A percentile compares a stretch with the other conserved stretches of the same genome.
phyloP scores from a whole-genome alignment of 2,113 vertebrate species.

The Spermophilus dauricus region DNA sequence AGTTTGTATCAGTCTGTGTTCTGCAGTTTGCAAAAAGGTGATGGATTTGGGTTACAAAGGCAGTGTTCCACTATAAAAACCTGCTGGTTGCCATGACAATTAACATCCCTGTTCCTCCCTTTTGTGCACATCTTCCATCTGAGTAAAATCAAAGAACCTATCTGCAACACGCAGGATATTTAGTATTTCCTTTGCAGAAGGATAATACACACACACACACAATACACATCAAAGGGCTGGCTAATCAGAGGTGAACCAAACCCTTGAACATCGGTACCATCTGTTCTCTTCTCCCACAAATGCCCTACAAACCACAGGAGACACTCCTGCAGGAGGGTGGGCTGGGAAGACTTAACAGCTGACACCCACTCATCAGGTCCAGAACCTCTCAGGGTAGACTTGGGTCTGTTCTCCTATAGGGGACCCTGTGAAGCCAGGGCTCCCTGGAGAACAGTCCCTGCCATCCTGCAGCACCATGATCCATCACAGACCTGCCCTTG shows the following conservation, averaged over 20 bases:
- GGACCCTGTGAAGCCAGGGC: neutral
- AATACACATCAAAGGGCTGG: neutral
- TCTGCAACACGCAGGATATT: neutral
- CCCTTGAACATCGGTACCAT: neutral
- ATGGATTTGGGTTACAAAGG: slow-evolving; percentile 76
- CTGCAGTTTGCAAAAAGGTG: slow-evolving; percentile 70
- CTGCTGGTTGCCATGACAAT: slow-evolving; percentile 79
- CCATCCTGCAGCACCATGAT: too few species aligned
- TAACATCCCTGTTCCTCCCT: slow-evolving; percentile 40
- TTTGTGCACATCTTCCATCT: slow-evolving; percentile 49
- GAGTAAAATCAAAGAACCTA: slow-evolving; percentile 58
- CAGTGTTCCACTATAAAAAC: slow-evolving; percentile 77
- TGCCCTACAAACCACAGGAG: neutral
- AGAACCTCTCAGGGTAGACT: neutral
- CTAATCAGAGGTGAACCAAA: neutral
- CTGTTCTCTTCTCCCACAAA: neutral
- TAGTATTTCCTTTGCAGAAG: neutral
- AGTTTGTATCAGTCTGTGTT: slow-evolving; percentile 49
- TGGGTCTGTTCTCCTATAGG: neutral
- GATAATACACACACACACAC: neutral
- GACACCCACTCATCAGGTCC: neutral
- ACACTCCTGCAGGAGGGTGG: neutral
- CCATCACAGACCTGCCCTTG: neutral
- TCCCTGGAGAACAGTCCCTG: neutral
- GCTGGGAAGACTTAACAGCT: neutral